Base-by-base conservation (phyloP, 2,113 vertebrate species). In the Cyprinus carpio region DNA sequence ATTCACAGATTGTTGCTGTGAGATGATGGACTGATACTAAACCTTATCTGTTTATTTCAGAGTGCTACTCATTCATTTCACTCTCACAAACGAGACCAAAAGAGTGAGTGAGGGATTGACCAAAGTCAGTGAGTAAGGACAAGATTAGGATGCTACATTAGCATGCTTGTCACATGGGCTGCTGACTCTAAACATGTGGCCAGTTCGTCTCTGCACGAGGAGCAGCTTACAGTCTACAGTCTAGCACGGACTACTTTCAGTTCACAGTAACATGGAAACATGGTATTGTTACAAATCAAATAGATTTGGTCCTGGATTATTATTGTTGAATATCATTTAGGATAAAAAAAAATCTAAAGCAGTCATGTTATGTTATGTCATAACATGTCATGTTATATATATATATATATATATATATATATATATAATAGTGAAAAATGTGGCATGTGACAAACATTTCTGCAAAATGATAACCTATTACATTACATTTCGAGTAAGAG, bases 121-220 rank as follows among this genome's bases (percentile, higher is more conserved):
- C 31, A 23, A n/a, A 72, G 31, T 72, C 69, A 40, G 69, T 67
- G 64, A 75, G 74, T 54, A 31, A 54, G 49, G 49, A 76, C 9
- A 54, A 54, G 46, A 34, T 77, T 77, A 77, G 27, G 49, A 77
- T 3, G 4, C 8, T 58, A 34, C 75, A 56, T 56, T 77, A 34
- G 49, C 18, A 77, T 34, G 27, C 5, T 23, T 34, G 75, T 77
- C 75, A 77, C 27, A 54, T 29, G 49, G 46, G 27, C 75, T 77
- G 46, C 51, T 58, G 51, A 15, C 54, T 62, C 8, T 79, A 62
- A 79, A 62, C 20, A 58, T n/a, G 27, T 2, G 29, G 23, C n/a
- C 23, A 15, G 11, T 46, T 75, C 6, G 7, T 31, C 34, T 34
- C 29, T 67, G 64, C 29, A 67, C 13, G 27, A 67, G 29, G 27